Evolutionary conservation across 2,113 vertebrate species (phyloP).

Genomic region (Chloebia gouldiae): DNA sequence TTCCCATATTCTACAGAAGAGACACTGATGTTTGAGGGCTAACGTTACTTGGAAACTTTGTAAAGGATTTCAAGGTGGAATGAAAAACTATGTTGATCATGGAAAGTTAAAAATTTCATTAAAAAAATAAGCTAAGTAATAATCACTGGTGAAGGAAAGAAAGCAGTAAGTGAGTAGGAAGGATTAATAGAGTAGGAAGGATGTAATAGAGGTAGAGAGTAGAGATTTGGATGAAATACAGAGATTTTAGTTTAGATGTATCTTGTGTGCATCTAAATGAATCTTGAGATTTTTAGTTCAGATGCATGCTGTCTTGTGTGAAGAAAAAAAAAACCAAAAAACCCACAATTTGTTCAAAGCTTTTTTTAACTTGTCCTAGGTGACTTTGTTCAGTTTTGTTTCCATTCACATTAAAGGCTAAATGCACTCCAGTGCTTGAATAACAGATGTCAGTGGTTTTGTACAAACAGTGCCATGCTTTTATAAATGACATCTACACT

Average conservation of each 20-base stretch:
- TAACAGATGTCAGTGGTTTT: neutral
- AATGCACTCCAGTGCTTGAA: neutral
- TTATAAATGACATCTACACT: neutral
- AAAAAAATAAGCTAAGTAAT: neutral
- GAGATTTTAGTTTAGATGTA: neutral
- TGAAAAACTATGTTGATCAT: neutral
- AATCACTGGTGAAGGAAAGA: neutral
- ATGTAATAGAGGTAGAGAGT: neutral
- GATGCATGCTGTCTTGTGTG: neutral
- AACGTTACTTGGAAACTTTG: neutral
- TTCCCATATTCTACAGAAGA: no score
- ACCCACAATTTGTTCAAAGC: neutral
- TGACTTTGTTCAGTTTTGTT: neutral
- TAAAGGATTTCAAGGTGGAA: neutral
- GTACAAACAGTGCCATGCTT: neutral
- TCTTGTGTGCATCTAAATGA: neutral
- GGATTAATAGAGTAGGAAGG: neutral
- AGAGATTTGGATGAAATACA: neutral
- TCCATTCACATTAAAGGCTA: neutral
- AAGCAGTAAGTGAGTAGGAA: neutral
- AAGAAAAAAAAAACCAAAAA: neutral
- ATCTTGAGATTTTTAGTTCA: neutral
- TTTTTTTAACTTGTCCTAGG: neutral
- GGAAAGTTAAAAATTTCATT: neutral
- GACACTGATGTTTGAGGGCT: neutral